Base-by-base conservation (phyloP, 2,888 invertebrate genomes). In the Xestoiulus laeticollis region DNA sequence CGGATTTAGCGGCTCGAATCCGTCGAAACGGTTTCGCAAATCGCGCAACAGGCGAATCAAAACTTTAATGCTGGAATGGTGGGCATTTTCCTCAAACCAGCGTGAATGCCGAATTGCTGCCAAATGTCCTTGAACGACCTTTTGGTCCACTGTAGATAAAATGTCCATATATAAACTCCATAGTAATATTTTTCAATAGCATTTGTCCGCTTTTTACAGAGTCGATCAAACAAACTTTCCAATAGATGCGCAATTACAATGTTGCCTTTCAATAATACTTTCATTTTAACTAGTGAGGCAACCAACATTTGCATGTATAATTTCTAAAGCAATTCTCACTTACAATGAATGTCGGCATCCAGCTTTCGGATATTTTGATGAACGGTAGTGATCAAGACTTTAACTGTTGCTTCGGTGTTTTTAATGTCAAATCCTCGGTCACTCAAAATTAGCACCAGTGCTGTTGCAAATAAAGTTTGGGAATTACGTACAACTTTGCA, bases 1-100 rank as follows among this genome's bases (percentile, higher is more conserved):
- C 0, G 98, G 97, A 0, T 97, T 97, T 12, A 99, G 93, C 0
- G 98, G 96, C 89, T 96, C 95, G 89, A 99, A 95, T 0, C 98
- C 98, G 89, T 96, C 95, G 93, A 98, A 99, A 22, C 99, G 94
- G 87, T 94, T 94, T 90, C 96, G 95, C 91, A 99, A 94, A 93
- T 99, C 99, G 89, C 98, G 95, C n/a, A 99, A 93, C 33, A 99
- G 94, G 1, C 99, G 95, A 90, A 99, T 98, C 19, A 99, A 93
- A 8, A 97, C 97, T 94, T 98, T 98, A 89, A 99, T 97, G 32
- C 97, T 97, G 6, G 98, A 98, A 92, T 99, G 98, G 91, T 97
- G 98, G 0, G 98, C 98, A 91, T 98, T 98, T 92, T 99, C 99
- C 91, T 99, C 99, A 92, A 99, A 99, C 99, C 99, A 99, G 43